These are phyloP conservation scores for Psilopogon haemacephalus DNA, from an alignment of 2,113 vertebrate genomes.

Conservation along the genomic window DNA sequence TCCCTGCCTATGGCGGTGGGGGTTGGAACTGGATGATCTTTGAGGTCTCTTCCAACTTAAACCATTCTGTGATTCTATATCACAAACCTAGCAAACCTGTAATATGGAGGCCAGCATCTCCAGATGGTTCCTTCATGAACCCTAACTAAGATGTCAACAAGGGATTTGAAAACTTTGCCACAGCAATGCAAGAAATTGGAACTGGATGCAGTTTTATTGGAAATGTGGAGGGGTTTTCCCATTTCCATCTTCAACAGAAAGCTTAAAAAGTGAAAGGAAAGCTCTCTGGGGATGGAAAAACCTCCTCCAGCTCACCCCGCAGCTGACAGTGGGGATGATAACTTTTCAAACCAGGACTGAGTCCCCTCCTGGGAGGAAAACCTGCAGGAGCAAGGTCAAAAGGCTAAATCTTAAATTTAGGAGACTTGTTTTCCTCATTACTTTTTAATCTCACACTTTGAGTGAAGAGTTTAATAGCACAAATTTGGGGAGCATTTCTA, in stretches of 20 bases:
- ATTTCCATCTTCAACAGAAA: slow-evolving; percentile 29
- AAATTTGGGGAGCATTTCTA: not conserved
- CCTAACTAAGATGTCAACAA: slow-evolving; percentile 55
- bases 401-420: slow-evolving; percentile 29
- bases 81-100: not conserved
- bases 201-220: slow-evolving; percentile 40
- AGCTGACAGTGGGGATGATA: not conserved
- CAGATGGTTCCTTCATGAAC: slow-evolving; percentile 32
- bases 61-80: not conserved
- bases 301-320: not conserved
- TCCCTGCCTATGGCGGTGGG: no score
- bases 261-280: slow-evolving; percentile 32
- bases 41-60: no score
- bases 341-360: slow-evolving; percentile 16
- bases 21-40: no score
- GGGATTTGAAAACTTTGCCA: slow-evolving; percentile 54
- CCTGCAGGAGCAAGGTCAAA: not conserved
- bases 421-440: slow-evolving; percentile 14
- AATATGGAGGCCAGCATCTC: not conserved
- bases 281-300: slow-evolving; percentile 28
- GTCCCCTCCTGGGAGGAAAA: not conserved
- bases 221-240: not conserved
- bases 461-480: not conserved
- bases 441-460: slow-evolving; percentile 27
- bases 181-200: slow-evolving; percentile 38